Conservation (phyloP, 2,888 invertebrate genomes). For the Melipona beecheii region DNA sequence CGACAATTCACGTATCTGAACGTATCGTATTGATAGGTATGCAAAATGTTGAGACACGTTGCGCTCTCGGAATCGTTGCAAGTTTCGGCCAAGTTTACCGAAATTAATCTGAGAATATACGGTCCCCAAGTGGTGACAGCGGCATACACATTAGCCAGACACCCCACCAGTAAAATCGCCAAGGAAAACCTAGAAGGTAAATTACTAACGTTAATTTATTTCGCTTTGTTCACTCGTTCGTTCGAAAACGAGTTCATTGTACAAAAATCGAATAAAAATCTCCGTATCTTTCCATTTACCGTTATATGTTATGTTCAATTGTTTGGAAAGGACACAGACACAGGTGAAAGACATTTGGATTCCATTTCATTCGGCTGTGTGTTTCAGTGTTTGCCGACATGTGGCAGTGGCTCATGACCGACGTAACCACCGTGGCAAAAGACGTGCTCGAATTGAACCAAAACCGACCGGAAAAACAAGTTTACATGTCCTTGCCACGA, state of each 20-base stretch:
- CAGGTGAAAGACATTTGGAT: not conserved
- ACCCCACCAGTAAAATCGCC: slow-evolving; percentile 97
- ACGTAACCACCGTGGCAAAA: slow-evolving; percentile 95
- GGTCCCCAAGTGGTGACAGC: slow-evolving; percentile 98
- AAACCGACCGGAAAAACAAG: slow-evolving; percentile 89
- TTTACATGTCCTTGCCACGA: slow-evolving; percentile 96
- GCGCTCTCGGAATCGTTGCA: slow-evolving; percentile 97
- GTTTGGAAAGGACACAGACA: not conserved
- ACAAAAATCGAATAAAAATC: no score
- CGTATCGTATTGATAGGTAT: slow-evolving; percentile 88
- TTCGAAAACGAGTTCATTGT: not conserved
- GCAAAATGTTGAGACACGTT: slow-evolving; percentile 97
- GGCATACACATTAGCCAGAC: slow-evolving; percentile 95
- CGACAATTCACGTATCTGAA: not conserved
- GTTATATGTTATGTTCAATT: not conserved
- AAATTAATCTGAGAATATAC: slow-evolving; percentile 96
- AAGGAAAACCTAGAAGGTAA: slow-evolving; percentile 96
- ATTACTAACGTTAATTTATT: not conserved
- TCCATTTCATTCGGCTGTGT: not conserved
- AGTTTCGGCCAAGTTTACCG: slow-evolving; percentile 97
- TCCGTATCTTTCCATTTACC: not conserved
- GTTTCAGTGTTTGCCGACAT: slow-evolving; percentile 93
- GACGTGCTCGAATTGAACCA: slow-evolving; percentile 94
- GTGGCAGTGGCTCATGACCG: slow-evolving; percentile 97
- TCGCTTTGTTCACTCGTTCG: no score